phyloP scores from a whole-genome alignment of 1,140 invertebrate genomes.

The Eupristina koningsbergeri region DNA sequence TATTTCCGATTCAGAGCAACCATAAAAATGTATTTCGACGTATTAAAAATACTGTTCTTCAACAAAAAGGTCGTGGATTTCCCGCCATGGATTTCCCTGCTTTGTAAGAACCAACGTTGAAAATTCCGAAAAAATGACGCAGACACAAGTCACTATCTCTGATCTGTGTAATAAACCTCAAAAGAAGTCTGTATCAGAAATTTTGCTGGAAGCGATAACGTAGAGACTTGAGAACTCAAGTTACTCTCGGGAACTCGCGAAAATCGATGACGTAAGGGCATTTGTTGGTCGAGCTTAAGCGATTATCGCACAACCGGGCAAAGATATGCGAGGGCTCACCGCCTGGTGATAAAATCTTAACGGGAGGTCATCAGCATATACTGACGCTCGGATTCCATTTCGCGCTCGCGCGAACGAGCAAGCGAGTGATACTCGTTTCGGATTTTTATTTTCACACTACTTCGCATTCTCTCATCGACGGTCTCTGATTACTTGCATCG shows the following conservation, averaged over 20 bases:
- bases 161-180: not conserved
- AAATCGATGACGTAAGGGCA: constrained; percentile 14
- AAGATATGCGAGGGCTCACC: constrained; percentile 14
- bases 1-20: too few relatives aligned
- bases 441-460: too few relatives aligned
- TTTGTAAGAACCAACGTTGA: too few relatives aligned
- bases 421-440: not conserved
- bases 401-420: not conserved
- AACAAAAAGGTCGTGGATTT: too few relatives aligned
- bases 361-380: not conserved
- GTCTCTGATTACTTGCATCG: constrained; percentile 4
- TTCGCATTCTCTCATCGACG: not conserved
- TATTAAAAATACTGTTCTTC: too few relatives aligned
- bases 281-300: not conserved
- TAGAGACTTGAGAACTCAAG: not conserved
- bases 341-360: not conserved
- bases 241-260: not conserved
- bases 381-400: not conserved
- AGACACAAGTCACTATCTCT: not conserved
- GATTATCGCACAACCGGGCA: not conserved
- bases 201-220: not conserved
- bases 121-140: not conserved
- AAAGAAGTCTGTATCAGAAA: not conserved
- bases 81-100: too few relatives aligned
- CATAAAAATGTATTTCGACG: too few relatives aligned